Percentiles rank a stretch among this genome's conserved stretches.
These are phyloP conservation scores for Carettochelys insculpta DNA, from an alignment of 2,113 vertebrate species.

Conservation along the genomic window DNA sequence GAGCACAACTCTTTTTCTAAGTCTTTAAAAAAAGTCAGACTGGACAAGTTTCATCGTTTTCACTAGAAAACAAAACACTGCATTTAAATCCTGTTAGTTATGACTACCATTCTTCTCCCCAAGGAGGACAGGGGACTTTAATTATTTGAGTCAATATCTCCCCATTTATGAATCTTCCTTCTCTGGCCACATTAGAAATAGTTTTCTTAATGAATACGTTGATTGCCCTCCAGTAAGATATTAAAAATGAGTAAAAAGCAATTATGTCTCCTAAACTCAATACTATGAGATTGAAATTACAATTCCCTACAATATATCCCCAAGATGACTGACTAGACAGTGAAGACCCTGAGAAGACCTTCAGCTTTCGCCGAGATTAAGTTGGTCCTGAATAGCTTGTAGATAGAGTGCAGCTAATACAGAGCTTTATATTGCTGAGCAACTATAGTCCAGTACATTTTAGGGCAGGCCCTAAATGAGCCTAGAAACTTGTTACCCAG, in stretches of 20 bases:
- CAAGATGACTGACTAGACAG: neutral
- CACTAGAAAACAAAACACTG: neutral
- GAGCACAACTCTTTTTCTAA: neutral
- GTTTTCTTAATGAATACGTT: neutral
- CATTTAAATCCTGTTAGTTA: neutral
- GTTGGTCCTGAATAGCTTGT: neutral
- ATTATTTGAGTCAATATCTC: neutral
- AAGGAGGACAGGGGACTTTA: neutral
- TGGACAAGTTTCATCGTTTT: neutral
- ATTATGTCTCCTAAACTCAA: neutral
- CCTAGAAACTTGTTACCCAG: fast-evolving
- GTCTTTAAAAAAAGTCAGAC: neutral
- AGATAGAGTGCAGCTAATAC: fast-evolving
- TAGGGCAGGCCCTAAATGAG: neutral
- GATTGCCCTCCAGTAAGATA: neutral
- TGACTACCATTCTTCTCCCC: neutral
- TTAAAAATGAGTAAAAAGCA: neutral
- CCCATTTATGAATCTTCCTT: neutral
- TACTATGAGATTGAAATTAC: neutral
- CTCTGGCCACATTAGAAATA: neutral
- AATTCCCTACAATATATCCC: neutral
- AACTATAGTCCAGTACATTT: neutral
- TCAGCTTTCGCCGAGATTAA: neutral
- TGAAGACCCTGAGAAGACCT: neutral
- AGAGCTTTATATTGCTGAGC: neutral